These are phyloP conservation scores for Eilema caniola DNA, from an alignment of 2,888 invertebrate genomes.

Conservation along the genomic window DNA sequence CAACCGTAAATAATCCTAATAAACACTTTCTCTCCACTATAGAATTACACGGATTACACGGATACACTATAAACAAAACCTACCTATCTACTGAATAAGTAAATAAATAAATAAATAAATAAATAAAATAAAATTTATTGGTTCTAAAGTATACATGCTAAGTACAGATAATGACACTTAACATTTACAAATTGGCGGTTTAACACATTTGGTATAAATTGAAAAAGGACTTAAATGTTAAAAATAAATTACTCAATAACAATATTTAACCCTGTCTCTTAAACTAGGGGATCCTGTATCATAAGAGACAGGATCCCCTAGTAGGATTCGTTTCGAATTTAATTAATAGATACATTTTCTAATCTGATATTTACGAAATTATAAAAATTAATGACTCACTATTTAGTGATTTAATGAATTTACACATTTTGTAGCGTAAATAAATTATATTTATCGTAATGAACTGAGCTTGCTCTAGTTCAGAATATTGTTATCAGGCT, in stretches of 20 bases:
- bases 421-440: conserved; percentile 11
- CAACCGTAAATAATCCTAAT: conserved; percentile 52
- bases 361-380: neutral
- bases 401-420: conserved; percentile 14
- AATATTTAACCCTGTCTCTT: too few relatives aligned
- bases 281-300: too few relatives aligned
- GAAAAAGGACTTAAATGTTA: too few relatives aligned
- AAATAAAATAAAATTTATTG: too few relatives aligned
- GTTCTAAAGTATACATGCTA: too few relatives aligned
- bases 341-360: neutral
- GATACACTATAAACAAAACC: neutral
- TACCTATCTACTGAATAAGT: neutral
- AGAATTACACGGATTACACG: conserved; percentile 29
- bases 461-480: neutral
- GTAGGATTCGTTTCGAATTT: neutral
- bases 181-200: too few relatives aligned
- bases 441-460: neutral
- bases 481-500: neutral
- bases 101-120: too few relatives aligned
- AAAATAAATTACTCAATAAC: too few relatives aligned
- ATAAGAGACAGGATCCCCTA: too few relatives aligned
- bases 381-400: neutral
- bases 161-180: too few relatives aligned
- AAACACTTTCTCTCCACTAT: conserved; percentile 50
- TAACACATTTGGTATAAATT: too few relatives aligned